A percentile compares a stretch with the other conserved stretches of the same genome.
Conservation (phyloP, 1,140 invertebrate species). For the Zaprionus ghesquierei region DNA sequence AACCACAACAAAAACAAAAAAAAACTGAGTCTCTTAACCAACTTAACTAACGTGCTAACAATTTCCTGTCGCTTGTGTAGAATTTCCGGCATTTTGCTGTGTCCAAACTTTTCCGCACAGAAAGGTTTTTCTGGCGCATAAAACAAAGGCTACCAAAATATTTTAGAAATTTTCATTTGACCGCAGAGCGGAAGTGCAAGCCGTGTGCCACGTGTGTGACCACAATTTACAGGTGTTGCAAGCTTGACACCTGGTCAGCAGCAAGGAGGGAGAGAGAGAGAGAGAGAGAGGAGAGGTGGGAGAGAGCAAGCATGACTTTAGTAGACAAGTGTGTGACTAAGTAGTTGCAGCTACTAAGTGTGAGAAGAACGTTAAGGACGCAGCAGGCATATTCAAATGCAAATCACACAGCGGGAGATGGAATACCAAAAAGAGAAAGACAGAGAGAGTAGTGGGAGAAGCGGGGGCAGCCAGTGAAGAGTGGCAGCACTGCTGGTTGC, state of each 20-base stretch:
- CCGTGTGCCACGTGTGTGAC: slow-evolving; percentile 44
- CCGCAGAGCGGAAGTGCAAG: slow-evolving; percentile 49
- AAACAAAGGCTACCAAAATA: slow-evolving; percentile 70
- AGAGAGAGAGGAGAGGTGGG: neutral
- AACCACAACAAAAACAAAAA: slow-evolving; percentile 9
- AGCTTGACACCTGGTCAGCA: slow-evolving; percentile 67
- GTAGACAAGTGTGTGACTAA: neutral
- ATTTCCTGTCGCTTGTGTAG: slow-evolving; percentile 66
- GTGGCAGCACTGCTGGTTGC: slow-evolving; percentile 19
- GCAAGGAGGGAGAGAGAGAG: slow-evolving; percentile 2
- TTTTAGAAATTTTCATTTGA: slow-evolving; percentile 82
- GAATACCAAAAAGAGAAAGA: neutral
- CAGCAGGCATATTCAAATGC: slow-evolving; percentile 56
- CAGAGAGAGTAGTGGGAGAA: neutral
- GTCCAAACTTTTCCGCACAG: neutral
- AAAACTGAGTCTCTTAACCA: slow-evolving; percentile 34
- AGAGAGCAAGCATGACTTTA: neutral
- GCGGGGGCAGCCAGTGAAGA: neutral
- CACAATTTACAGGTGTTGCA: slow-evolving; percentile 79
- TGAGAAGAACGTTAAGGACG: neutral
- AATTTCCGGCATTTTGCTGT: slow-evolving; percentile 67
- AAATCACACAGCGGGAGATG: slow-evolving; percentile 54
- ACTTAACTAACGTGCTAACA: slow-evolving; percentile 77
- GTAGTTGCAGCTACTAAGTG: neutral
- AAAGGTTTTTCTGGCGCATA: slow-evolving; percentile 54